These are phyloP conservation scores for Gallinago undulata DNA, from an alignment of 2,113 vertebrate genomes.

Conservation along the genomic window DNA sequence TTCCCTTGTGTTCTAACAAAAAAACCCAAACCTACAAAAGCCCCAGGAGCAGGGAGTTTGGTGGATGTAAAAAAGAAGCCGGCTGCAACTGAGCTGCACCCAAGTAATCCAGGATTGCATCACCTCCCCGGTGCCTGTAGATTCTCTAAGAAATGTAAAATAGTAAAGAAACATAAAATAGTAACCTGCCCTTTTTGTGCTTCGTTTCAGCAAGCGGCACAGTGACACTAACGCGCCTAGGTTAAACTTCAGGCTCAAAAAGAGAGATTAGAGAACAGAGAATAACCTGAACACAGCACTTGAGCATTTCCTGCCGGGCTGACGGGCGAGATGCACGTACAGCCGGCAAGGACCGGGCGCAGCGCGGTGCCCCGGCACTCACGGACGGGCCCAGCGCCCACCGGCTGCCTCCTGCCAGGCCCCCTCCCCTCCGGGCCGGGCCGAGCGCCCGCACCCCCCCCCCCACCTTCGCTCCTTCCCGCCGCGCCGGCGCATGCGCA, in stretches of 20 bases:
- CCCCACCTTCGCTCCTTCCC: too few relatives aligned
- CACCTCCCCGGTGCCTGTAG: rapidly evolving
- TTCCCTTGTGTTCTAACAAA: too few relatives aligned
- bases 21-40: too few relatives aligned
- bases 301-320: not conserved
- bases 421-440: too few relatives aligned
- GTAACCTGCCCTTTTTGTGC: rapidly evolving
- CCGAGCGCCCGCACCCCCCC: too few relatives aligned
- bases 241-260: not conserved
- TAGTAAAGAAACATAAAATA: rapidly evolving
- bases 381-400: too few relatives aligned
- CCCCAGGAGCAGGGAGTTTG: rapidly evolving
- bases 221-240: rapidly evolving
- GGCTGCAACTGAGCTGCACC: rapidly evolving
- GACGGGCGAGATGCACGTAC: not conserved
- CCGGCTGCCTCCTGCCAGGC: not conserved
- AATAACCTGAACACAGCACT: too few relatives aligned
- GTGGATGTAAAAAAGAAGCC: rapidly evolving
- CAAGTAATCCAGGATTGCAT: rapidly evolving
- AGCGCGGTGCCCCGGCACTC: not conserved
- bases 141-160: not conserved
- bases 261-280: not conserved
- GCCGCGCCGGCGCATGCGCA: not conserved
- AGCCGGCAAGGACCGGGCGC: not conserved
- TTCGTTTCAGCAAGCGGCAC: rapidly evolving